These are phyloP conservation scores for Crepidodera aurea DNA, from an alignment of 2,888 invertebrate genomes.

Conservation along the genomic window DNA sequence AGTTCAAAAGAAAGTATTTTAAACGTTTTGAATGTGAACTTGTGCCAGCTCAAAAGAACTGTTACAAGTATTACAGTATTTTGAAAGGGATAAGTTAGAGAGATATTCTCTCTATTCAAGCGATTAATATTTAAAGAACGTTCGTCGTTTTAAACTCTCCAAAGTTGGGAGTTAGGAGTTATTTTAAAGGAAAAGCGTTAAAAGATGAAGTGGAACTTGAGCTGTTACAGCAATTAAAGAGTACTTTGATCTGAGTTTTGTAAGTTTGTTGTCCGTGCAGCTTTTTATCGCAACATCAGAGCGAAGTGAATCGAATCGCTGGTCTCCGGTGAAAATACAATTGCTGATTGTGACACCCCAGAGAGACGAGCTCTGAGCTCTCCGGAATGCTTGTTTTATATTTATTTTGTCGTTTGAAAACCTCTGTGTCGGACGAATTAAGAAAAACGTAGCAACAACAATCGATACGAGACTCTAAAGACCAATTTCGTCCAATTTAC, in stretches of 20 bases:
- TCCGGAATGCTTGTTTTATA: constrained; percentile 46
- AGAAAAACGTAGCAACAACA: constrained; percentile 38
- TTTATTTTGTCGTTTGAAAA: constrained; percentile 46
- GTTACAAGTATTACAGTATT: constrained; percentile 2
- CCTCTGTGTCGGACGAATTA: constrained; percentile 43
- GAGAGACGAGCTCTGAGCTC: constrained; percentile 43
- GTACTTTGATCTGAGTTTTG: constrained; percentile 44
- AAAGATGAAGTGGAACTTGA: constrained; percentile 33
- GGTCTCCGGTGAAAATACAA: constrained; percentile 50
- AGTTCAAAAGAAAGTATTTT: constrained; percentile 8
- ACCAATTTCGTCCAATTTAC: constrained; percentile 33
- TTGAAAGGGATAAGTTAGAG: constrained; percentile 5
- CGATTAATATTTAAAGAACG: constrained; percentile 20
- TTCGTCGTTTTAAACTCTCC: constrained; percentile 1
- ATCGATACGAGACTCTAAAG: constrained; percentile 31
- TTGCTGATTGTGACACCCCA: constrained; percentile 56
- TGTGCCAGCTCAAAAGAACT: neutral
- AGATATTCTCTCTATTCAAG: neutral
- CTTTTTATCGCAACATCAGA: constrained; percentile 46
- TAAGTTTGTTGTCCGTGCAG: constrained; percentile 44
- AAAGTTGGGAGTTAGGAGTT: constrained; percentile 17
- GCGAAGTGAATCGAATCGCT: constrained; percentile 45
- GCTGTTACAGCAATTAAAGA: constrained; percentile 43
- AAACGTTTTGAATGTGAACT: neutral
- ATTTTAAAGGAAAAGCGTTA: constrained; percentile 26